These are phyloP conservation scores for Meghimatium bilineatum DNA, from an alignment of 2,888 invertebrate species.

Conservation along the genomic window DNA sequence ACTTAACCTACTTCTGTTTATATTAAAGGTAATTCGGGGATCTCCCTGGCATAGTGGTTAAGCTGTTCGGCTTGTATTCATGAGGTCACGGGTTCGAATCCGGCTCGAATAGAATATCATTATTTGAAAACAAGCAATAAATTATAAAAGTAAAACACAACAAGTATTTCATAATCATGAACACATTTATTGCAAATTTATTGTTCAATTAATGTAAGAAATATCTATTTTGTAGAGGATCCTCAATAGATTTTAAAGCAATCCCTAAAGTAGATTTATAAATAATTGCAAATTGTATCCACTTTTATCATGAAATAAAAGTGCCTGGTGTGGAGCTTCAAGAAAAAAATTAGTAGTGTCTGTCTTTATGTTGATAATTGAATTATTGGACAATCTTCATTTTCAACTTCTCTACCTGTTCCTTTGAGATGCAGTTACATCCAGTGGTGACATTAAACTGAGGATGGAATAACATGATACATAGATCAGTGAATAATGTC, in stretches of 20 bases:
- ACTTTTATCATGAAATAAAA: background rate
- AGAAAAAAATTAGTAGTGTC: background rate
- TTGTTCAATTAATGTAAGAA: too few species aligned
- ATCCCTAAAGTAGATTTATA: too few species aligned
- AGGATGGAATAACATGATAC: background rate
- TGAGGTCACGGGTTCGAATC: too few species aligned
- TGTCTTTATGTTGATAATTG: background rate
- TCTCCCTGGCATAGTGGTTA: too few species aligned
- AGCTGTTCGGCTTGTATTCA: too few species aligned
- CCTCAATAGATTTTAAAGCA: background rate
- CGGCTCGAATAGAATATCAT: too few species aligned
- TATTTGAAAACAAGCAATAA: too few species aligned
- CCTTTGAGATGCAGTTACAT: conserved; percentile 31
- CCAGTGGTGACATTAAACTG: conserved; percentile 26
- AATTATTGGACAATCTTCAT: conserved; percentile 14
- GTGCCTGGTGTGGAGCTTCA: background rate
- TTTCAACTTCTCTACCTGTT: background rate
- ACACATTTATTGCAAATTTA: too few species aligned
- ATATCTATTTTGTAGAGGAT: background rate
- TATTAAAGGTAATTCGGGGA: too few species aligned
- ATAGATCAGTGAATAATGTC: background rate
- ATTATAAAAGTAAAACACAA: too few species aligned
- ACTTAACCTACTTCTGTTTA: too few species aligned
- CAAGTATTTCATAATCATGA: too few species aligned
- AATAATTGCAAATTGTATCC: background rate